Evolutionary conservation across 2,888 invertebrate species (phyloP).

Genomic region (Ochlodes sylvanus): DNA sequence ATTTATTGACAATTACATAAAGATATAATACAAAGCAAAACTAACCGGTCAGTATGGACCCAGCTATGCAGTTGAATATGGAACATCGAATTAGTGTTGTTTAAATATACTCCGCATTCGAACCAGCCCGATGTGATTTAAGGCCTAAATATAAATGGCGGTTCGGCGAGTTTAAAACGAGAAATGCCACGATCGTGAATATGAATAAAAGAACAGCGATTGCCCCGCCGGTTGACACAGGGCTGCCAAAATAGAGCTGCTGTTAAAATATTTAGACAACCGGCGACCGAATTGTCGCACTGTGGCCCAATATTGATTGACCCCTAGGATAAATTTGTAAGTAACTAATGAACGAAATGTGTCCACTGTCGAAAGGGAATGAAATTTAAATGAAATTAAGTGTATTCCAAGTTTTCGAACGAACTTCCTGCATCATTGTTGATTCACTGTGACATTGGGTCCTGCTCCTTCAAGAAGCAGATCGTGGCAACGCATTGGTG

Average conservation of each 20-base stretch:
- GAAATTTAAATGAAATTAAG: neutral
- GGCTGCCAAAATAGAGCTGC: constrained; percentile 54
- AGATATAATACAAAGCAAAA: too few relatives aligned
- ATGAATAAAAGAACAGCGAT: constrained; percentile 71
- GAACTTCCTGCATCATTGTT: neutral
- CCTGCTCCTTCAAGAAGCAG: too few relatives aligned
- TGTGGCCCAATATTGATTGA: neutral
- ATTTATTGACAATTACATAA: too few relatives aligned
- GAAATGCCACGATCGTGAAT: constrained; percentile 71
- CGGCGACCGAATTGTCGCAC: neutral
- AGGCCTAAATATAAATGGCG: constrained; percentile 28
- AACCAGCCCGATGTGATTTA: constrained; percentile 12
- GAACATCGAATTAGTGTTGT: constrained; percentile 23
- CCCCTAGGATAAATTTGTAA: neutral
- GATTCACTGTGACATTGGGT: too few relatives aligned
- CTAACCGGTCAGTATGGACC: neutral
- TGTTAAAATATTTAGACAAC: constrained; percentile 25
- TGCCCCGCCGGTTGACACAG: constrained; percentile 63
- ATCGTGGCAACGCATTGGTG: too few relatives aligned
- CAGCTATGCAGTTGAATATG: constrained; percentile 8
- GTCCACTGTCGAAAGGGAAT: too few relatives aligned
- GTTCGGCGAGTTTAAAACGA: constrained; percentile 59
- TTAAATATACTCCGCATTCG: constrained; percentile 23
- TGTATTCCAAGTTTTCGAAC: neutral
- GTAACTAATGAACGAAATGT: too few relatives aligned